These are phyloP conservation scores for Pterophyllum scalare DNA, from an alignment of 2,113 vertebrate genomes.

Conservation along the genomic window DNA sequence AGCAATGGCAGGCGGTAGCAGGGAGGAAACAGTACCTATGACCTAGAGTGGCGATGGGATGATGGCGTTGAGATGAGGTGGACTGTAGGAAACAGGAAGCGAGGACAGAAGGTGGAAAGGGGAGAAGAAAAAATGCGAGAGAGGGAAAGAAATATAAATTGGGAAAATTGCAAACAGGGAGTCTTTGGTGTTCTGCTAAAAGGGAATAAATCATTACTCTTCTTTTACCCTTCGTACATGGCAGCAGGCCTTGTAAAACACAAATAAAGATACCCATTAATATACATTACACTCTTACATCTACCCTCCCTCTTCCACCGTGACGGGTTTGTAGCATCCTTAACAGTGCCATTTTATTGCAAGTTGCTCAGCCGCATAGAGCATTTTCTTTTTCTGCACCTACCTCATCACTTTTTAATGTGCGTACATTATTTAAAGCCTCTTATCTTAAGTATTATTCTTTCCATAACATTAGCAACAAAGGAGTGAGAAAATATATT, in stretches of 20 bases:
- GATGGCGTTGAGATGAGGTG: background rate
- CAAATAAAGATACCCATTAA: constrained; percentile 47
- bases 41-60: background rate
- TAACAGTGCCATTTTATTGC: constrained; percentile 39
- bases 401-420: constrained; percentile 52
- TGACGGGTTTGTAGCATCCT: constrained; percentile 22
- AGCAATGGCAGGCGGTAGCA: constrained; percentile 4
- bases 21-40: background rate
- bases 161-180: constrained; percentile 24
- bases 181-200: constrained; percentile 26
- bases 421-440: constrained; percentile 50
- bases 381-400: constrained; percentile 20
- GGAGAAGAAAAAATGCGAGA: background rate
- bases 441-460: constrained; percentile 50
- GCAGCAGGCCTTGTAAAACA: constrained; percentile 53
- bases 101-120: background rate
- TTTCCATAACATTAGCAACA: constrained; percentile 10
- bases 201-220: constrained; percentile 51
- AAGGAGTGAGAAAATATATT: constrained; percentile 49
- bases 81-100: background rate
- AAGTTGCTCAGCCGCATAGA: constrained; percentile 13
- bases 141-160: background rate
- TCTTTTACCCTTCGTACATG: constrained; percentile 38
- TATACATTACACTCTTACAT: constrained; percentile 44
- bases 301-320: constrained; percentile 27